A percentile compares a stretch with the other conserved stretches of the same genome.
phyloP scores from a whole-genome alignment of 2,797 vertebrate species.

The Schizothorax lantsangensis region DNA sequence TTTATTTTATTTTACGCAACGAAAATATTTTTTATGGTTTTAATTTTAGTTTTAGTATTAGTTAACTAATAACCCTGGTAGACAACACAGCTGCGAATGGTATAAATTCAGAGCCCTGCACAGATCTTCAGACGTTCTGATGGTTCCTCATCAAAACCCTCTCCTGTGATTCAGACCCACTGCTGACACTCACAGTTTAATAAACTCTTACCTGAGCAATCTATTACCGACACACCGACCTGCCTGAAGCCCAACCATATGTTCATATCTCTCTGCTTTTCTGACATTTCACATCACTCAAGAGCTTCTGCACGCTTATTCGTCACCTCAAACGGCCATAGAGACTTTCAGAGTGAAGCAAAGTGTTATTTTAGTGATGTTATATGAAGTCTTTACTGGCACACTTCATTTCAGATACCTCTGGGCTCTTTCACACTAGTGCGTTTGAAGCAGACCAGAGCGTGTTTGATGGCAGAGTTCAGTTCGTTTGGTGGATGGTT shows the following conservation, averaged over 20 bases:
- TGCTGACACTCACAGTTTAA: neutral
- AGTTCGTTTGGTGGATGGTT: neutral
- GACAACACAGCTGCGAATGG: neutral
- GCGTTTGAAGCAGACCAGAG: neutral
- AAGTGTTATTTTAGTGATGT: neutral
- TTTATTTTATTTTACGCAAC: neutral
- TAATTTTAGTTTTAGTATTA: neutral
- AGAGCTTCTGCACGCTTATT: neutral
- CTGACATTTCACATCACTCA: constrained; percentile 19
- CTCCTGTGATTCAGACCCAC: neutral
- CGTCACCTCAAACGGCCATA: neutral
- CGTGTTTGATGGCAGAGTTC: neutral
- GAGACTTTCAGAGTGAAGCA: neutral
- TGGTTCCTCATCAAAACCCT: constrained; percentile 9
- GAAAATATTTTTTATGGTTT: neutral
- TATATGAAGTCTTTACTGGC: constrained; percentile 10
- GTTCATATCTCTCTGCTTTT: neutral
- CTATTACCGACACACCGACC: neutral
- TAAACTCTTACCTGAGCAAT: constrained; percentile 4
- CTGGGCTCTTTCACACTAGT: neutral
- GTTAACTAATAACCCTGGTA: neutral
- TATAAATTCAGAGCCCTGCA: neutral
- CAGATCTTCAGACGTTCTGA: neutral
- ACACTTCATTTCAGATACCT: neutral
- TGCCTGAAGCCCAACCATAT: constrained; percentile 32